These are phyloP conservation scores for Melanotaenia trifasciata DNA, from an alignment of 2,797 vertebrate genomes.

Conservation along the genomic window DNA sequence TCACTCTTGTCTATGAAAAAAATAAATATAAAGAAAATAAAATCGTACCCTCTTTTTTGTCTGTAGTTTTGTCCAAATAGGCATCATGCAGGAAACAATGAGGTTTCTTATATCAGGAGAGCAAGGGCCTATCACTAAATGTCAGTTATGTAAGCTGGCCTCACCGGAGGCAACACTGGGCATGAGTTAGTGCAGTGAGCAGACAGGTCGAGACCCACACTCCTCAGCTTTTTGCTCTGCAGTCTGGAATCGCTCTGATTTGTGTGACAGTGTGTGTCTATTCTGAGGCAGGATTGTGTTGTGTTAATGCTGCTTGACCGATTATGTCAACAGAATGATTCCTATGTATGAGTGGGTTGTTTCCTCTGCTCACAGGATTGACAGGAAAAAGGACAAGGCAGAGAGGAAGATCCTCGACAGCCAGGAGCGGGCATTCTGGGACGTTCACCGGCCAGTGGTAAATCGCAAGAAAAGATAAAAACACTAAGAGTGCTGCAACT, in stretches of 20 bases:
- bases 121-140: slow-evolving; percentile 54
- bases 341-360: slow-evolving; percentile 7
- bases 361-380: slow-evolving; percentile 85
- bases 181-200: slow-evolving; percentile 34
- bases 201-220: slow-evolving; percentile 51
- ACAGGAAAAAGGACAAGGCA: slow-evolving; percentile 97
- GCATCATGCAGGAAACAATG: slow-evolving; percentile 9
- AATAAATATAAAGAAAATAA: not conserved
- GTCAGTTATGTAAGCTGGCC: slow-evolving; percentile 65
- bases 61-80: slow-evolving; percentile 1
- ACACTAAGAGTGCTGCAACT: not conserved
- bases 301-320: slow-evolving; percentile 15
- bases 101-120: slow-evolving; percentile 9
- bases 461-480: slow-evolving; percentile 52
- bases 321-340: slow-evolving; percentile 16
- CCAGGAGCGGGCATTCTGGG: slow-evolving; percentile 98
- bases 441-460: slow-evolving; percentile 97
- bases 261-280: not conserved
- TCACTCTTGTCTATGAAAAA: slow-evolving; percentile 2
- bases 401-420: slow-evolving; percentile 97
- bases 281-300: not conserved
- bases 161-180: slow-evolving; percentile 33
- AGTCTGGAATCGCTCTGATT: slow-evolving; percentile 11
- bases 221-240: slow-evolving; percentile 32
- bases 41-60: not conserved